Percentiles rank a stretch among this genome's conserved stretches.
Evolutionary conservation across 2,888 invertebrate species (phyloP).

Genomic region (Rotaria magnacalcarata): DNA sequence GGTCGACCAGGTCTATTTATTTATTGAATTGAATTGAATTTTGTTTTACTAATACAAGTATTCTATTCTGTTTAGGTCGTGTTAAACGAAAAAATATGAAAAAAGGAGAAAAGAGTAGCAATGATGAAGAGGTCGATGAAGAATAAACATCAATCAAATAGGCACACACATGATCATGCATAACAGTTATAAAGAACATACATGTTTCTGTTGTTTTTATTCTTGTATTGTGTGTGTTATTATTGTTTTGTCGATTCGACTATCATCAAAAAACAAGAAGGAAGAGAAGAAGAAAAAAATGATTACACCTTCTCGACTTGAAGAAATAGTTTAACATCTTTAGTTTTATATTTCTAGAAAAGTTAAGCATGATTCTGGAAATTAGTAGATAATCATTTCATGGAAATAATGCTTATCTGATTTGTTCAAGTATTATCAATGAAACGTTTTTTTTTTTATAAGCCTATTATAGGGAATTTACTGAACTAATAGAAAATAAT

Average conservation of each 20-base stretch:
- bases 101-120: constrained; percentile 71
- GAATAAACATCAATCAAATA: constrained; percentile 17
- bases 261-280: neutral
- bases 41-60: neutral
- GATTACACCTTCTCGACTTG: neutral
- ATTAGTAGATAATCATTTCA: too few relatives aligned
- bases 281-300: neutral
- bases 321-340: neutral
- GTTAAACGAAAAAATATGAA: constrained; percentile 99
- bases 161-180: neutral
- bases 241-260: constrained; percentile 17
- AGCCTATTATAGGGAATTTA: too few relatives aligned
- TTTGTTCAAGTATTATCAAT: too few relatives aligned
- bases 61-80: constrained; percentile 68
- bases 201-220: neutral
- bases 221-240: neutral
- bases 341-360: neutral
- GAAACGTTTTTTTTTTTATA: too few relatives aligned
- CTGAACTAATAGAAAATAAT: too few relatives aligned
- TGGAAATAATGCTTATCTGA: too few relatives aligned
- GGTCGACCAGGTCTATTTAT: constrained; percentile 70
- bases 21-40: neutral
- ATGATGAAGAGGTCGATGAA: constrained; percentile 61
- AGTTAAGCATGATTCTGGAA: too few relatives aligned
- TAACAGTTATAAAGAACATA: neutral